Percentiles rank a stretch among this genome's conserved stretches.
Conservation (phyloP, 2,888 invertebrate genomes). For the Beris morrisii region DNA sequence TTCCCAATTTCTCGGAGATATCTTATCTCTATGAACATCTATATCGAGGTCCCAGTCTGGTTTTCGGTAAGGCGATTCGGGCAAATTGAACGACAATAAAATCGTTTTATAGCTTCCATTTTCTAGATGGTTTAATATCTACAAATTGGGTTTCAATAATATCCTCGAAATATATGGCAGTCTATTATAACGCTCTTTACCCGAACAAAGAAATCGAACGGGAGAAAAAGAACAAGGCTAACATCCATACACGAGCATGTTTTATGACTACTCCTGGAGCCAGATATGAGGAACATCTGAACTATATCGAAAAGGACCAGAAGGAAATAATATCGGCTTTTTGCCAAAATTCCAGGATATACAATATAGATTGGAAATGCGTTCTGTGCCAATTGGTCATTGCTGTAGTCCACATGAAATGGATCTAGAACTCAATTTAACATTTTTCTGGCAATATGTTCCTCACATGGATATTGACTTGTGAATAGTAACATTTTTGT, state of each 20-base stretch:
- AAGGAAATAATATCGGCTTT: conserved; percentile 9
- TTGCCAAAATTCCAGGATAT: conserved; percentile 18
- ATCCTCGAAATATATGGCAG: conserved; percentile 36
- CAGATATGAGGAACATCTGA: conserved; percentile 15
- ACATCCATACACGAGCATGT: conserved; percentile 3
- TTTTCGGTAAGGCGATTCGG: conserved; percentile 30
- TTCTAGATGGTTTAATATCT: conserved; percentile 41
- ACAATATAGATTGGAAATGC: conserved; percentile 1
- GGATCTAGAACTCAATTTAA: conserved; percentile 16
- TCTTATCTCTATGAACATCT: background rate
- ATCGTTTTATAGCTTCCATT: conserved; percentile 39
- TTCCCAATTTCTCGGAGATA: background rate
- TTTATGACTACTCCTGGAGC: conserved; percentile 21
- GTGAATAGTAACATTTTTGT: conserved; percentile 1
- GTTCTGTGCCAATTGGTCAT: conserved; percentile 24
- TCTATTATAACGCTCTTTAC: conserved; percentile 37
- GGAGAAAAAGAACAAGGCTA: conserved; percentile 1
- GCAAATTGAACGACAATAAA: conserved; percentile 39
- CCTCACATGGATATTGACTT: conserved; percentile 1
- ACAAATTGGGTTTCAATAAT: conserved; percentile 40
- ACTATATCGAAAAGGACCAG: conserved; percentile 9
- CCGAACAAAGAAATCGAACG: background rate
- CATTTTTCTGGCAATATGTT: background rate
- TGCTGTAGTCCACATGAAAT: conserved; percentile 9
- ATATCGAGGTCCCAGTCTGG: background rate